Conservation (phyloP, 1,140 invertebrate genomes). For the Zaprionus africanus region DNA sequence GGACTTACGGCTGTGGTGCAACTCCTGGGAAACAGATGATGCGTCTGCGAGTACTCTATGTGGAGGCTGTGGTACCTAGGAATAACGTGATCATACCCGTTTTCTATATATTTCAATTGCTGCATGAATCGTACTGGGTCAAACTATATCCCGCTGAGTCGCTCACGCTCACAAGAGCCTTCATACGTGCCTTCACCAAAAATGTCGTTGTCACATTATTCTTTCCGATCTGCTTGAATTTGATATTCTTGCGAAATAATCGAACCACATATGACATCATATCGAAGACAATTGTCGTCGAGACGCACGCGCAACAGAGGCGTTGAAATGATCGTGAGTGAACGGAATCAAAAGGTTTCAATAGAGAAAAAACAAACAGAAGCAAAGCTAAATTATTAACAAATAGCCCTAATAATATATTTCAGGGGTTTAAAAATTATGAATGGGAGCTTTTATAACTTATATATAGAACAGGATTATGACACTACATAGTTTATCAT, state of each 20-base stretch:
- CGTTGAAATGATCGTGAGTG: not conserved
- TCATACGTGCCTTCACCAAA: slow-evolving; percentile 91
- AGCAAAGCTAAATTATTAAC: no score
- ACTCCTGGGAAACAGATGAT: slow-evolving; percentile 94
- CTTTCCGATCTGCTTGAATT: slow-evolving; percentile 91
- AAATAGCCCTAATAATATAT: no score
- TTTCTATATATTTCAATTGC: slow-evolving; percentile 34
- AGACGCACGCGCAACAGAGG: slow-evolving; percentile 71
- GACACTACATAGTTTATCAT: no score
- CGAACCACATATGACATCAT: slow-evolving; percentile 92
- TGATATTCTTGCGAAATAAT: slow-evolving; percentile 91
- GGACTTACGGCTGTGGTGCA: slow-evolving; percentile 88
- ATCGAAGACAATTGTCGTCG: slow-evolving; percentile 93
- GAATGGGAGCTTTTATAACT: no score
- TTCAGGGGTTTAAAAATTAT: no score
- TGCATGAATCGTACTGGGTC: slow-evolving; percentile 85
- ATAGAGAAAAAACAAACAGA: no score
- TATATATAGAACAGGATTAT: no score
- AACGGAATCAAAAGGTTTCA: no score
- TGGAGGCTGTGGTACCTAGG: slow-evolving; percentile 87
- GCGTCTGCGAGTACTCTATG: slow-evolving; percentile 91
- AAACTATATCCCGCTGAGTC: slow-evolving; percentile 87
- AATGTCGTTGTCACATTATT: slow-evolving; percentile 92
- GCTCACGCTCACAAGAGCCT: slow-evolving; percentile 87
- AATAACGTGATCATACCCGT: not conserved